A percentile compares a stretch with the other conserved stretches of the same genome.
Conservation (phyloP, 2,797 vertebrate species). For the Chaunax sp. region DNA sequence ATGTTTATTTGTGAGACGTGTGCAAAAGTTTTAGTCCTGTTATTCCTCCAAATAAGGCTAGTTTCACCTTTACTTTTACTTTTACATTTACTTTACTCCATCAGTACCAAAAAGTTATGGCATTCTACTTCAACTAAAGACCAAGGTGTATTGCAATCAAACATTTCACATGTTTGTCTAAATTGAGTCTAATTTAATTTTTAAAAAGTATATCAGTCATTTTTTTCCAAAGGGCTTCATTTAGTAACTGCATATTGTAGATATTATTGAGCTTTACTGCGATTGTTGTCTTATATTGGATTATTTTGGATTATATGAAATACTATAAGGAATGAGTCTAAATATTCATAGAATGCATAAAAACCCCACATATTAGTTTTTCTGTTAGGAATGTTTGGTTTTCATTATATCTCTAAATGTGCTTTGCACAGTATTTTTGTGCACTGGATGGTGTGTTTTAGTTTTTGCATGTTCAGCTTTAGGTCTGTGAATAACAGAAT, state of each 20-base stretch:
- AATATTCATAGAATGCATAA: constrained; percentile 16
- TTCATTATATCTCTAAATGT: constrained; percentile 26
- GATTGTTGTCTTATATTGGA: constrained; percentile 6
- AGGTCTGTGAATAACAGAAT: constrained; percentile 8
- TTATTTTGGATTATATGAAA: constrained; percentile 28
- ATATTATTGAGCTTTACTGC: constrained; percentile 15
- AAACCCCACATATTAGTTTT: neutral
- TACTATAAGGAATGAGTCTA: constrained; percentile 19
- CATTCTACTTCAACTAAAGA: constrained; percentile 31
- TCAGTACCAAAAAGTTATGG: constrained; percentile 1
- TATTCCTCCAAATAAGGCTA: constrained; percentile 9
- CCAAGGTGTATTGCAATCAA: constrained; percentile 50
- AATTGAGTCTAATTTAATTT: constrained; percentile 32
- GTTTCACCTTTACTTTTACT: no score
- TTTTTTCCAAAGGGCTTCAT: constrained; percentile 34
- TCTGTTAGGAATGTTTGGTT: constrained; percentile 11
- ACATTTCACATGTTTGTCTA: constrained; percentile 17
- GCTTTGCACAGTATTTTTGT: constrained; percentile 21
- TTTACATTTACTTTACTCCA: constrained; percentile 6
- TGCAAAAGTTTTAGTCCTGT: constrained; percentile 15
- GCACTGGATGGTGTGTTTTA: constrained; percentile 48
- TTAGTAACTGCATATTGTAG: constrained; percentile 16
- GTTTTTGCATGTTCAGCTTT: constrained; percentile 23
- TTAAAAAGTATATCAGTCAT: neutral
- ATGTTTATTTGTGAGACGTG: constrained; percentile 23